A percentile compares a stretch with the other conserved stretches of the same genome.
phyloP scores from a whole-genome alignment of 2,113 vertebrate species.

The Triplophysa siluroides region DNA sequence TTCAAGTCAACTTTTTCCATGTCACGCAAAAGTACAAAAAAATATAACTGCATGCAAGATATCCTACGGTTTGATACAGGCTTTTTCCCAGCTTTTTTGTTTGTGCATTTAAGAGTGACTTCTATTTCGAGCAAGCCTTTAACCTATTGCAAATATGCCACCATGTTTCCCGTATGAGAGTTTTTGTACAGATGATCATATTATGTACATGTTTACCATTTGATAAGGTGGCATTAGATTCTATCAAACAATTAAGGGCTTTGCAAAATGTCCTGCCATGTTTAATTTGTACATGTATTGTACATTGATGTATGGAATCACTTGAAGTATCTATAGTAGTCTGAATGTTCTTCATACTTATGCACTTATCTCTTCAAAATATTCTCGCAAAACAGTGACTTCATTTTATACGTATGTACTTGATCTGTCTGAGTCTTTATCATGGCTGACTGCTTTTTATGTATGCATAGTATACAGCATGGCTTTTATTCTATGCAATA shows the following conservation, averaged over 20 bases:
- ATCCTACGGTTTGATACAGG: constrained; percentile 70
- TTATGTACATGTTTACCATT: constrained; percentile 62
- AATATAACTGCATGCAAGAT: constrained; percentile 76
- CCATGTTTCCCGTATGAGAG: constrained; percentile 62
- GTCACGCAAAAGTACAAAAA: constrained; percentile 59
- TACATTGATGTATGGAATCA: constrained; percentile 64
- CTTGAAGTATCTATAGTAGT: constrained; percentile 66
- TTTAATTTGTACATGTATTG: constrained; percentile 64
- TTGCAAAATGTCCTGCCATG: constrained; percentile 72
- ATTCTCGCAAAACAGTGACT: constrained; percentile 63
- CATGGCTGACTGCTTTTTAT: constrained; percentile 74
- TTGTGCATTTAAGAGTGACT: constrained; percentile 63
- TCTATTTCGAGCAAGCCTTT: constrained; percentile 64
- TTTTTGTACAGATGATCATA: constrained; percentile 73
- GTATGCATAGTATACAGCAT: constrained; percentile 84
- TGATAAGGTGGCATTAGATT: constrained; percentile 53
- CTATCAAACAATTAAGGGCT: constrained; percentile 71
- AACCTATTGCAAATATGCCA: constrained; percentile 58
- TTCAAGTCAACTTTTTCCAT: constrained; percentile 56
- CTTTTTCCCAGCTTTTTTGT: constrained; percentile 48
- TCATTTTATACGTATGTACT: constrained; percentile 61
- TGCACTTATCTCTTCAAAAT: constrained; percentile 88
- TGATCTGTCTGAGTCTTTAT: constrained; percentile 72
- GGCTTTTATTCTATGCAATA: constrained; percentile 98
- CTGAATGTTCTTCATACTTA: constrained; percentile 81